Base-by-base conservation (phyloP, 2,113 vertebrate genomes). In the Hirundichthys speculiger region DNA sequence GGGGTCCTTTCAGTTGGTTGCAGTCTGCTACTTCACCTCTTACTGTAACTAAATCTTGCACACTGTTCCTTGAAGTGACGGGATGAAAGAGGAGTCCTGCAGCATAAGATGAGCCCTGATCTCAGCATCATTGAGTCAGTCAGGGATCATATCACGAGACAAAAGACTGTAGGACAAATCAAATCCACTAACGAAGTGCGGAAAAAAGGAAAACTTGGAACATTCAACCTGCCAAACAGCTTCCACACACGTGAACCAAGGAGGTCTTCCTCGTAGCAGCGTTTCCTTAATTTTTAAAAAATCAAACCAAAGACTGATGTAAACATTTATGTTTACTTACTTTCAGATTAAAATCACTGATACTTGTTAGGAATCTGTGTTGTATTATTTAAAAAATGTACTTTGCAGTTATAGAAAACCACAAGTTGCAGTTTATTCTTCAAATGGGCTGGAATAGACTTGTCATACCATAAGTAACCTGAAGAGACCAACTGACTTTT, bases 111-210 rank as follows among this genome's bases (percentile, higher is more conserved):
- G 55, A 59, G 48, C 34, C 41, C 40, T 52, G 53, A 64, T 46
- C 61, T 51, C 21, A 64, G 21, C 25, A 53, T 58, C 53, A 73
- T 20, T 18, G 38, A 38, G 13, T 63, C 48, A 30, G 55, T n/a
- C 18, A 40, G 46, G 46, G 19, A 57, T 50, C 49, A 19, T 27
- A 51, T 5, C 15, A 57, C 15, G 46, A 51, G 40, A 69, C 27
- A 34, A 7, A 34, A 34, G 30, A 34, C 30, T 34, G 57, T 8
- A 53, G 39, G 27, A 53, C 46, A 39, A 27, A 40, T 10, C 11
- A 34, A 34, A 34, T 34, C 5, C 30, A 34, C 27, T 19, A 55
- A 50, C 20, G 53, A 57, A 38, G 27, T 45, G 60, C 41, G 48
- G n/a, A 21, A 40, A 47, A 24, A 41, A 49, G n/a, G n/a, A 25